Evolutionary conservation across 2,113 vertebrate genomes (phyloP).

Genomic region (Ascaphus truei): DNA sequence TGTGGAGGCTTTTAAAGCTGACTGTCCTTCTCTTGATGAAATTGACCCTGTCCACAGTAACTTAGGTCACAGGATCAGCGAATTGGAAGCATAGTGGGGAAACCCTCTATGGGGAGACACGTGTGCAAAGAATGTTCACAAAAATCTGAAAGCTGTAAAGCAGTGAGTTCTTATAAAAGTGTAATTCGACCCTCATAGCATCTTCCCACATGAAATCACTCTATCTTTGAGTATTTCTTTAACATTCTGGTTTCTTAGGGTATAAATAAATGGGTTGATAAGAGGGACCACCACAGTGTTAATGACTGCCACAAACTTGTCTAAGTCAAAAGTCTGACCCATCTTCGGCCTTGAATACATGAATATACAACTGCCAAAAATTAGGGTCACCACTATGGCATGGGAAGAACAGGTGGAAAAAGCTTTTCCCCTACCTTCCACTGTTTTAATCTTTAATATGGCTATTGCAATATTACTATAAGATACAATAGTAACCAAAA

Average conservation of each 20-base stretch:
- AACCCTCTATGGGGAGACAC: too few species aligned
- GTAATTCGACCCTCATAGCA: too few species aligned
- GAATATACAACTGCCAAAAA: constrained; percentile 52
- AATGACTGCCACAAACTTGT: constrained; percentile 42
- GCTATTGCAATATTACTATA: constrained; percentile 35
- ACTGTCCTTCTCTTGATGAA: too few species aligned
- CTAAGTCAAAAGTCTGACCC: constrained; percentile 32
- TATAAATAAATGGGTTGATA: constrained; percentile 44
- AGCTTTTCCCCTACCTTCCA: constrained; percentile 32
- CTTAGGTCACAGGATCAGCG: too few species aligned
- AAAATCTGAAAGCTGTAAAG: too few species aligned
- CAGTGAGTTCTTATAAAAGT: too few species aligned
- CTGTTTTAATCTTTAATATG: constrained; percentile 23
- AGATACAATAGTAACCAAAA: constrained; percentile 31
- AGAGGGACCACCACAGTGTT: constrained; percentile 46
- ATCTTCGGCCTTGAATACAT: constrained; percentile 45
- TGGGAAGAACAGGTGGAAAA: constrained; percentile 44
- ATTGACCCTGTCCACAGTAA: too few species aligned
- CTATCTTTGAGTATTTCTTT: constrained; percentile 30
- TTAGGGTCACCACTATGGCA: constrained; percentile 45
- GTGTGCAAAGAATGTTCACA: too few species aligned
- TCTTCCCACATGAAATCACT: too few species aligned
- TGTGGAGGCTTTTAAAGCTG: too few species aligned
- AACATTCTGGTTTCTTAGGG: constrained; percentile 47
- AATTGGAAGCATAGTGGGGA: too few species aligned